Base-by-base conservation (phyloP, 2,888 invertebrate species). In the Leptogaster cylindrica region DNA sequence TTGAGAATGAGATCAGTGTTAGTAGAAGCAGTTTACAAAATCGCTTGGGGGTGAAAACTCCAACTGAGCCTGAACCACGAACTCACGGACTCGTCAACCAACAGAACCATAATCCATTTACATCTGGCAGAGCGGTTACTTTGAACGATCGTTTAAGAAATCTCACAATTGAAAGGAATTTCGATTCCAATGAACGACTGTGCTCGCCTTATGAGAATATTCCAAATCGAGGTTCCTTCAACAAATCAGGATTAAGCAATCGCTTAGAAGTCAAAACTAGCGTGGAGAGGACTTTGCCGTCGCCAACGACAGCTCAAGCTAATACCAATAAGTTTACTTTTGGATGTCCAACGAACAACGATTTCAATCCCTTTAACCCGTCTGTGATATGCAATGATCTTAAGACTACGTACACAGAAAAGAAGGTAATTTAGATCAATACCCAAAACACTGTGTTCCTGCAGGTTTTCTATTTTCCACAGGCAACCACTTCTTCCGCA, bases 271-370 rank as follows among this genome's bases (percentile, higher is more conserved):
- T n/a, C n/a, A n/a, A n/a, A n/a, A n/a, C n/a, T n/a, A n/a, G n/a
- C n/a, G n/a, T n/a, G n/a, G n/a, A n/a, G n/a, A n/a, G n/a, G n/a
- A n/a, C n/a, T n/a, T n/a, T n/a, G n/a, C n/a, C 55, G 16, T 74
- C 74, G 10, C 52, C 75, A 75, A 66, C 72, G 74, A 61, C 71
- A 74, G 66, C 71, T 75, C 67, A 74, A 72, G 68, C 66, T 74
- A 67, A 70, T 69, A 50, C 20, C 64, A 25, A 36, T 16, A 58
- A 18, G 46, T 23, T 14, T n/a, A 27, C 31, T 33, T 14, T 10
- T 63, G 12, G 25, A n/a, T n/a, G n/a, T 10, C 7, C n/a, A 48
- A 65, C 23, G 8, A 27, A 36, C 5, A 48, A 65, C 14, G 14
- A 18, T 31, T 20, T 31, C 41, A 64, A 12, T 65, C 18, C 18